Evolutionary conservation across 2,888 invertebrate species (phyloP).

Genomic region (Xestoiulus laeticollis): DNA sequence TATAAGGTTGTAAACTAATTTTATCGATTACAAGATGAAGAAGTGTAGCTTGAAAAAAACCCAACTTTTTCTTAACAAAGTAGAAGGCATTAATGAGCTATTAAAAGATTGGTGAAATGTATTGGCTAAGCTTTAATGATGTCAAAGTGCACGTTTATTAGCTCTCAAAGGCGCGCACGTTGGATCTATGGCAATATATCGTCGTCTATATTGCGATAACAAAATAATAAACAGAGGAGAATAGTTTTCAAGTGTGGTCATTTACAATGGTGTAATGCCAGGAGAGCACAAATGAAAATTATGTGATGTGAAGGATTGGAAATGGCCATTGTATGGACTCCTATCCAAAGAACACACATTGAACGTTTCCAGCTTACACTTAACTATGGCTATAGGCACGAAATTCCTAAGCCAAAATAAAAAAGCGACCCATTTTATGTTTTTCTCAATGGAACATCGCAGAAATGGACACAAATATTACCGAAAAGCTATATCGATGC

Average conservation of each 20-base stretch:
- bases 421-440: not conserved
- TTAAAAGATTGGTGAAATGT: not conserved
- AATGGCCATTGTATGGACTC: constrained; percentile 17
- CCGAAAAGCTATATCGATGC: not conserved
- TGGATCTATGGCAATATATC: not conserved
- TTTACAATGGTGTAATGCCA: constrained; percentile 1
- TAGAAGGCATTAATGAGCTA: not conserved
- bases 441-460: not conserved
- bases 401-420: constrained; percentile 14
- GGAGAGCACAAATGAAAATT: constrained; percentile 35
- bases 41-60: not conserved
- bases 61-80: not conserved
- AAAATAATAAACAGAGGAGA: not conserved
- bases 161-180: not conserved
- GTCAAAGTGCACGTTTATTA: constrained; percentile 30
- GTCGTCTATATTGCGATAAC: constrained; percentile 6
- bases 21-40: not conserved
- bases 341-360: not conserved
- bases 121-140: not conserved
- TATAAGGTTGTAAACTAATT: not conserved
- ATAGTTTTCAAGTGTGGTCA: constrained; percentile 20
- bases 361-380: not conserved
- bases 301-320: constrained; percentile 24
- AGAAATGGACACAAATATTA: not conserved
- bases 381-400: not conserved